Evolutionary conservation across 1,140 invertebrate species (phyloP), one percentile per base, ranked within the genome.

Genomic region (Lordiphosa stackelbergi): DNA sequence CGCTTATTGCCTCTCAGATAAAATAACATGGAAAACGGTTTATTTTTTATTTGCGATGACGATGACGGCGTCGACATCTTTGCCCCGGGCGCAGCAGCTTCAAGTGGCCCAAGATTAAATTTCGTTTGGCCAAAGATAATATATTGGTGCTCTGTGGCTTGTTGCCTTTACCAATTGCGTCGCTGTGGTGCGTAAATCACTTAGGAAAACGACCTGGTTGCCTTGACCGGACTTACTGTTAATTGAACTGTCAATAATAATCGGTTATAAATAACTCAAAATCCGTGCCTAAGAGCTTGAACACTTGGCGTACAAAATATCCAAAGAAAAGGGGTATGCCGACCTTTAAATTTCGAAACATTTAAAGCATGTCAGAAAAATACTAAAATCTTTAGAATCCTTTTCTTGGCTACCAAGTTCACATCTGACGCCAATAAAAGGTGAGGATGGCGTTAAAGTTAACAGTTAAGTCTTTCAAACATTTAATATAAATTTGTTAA

Each of bases 221-320:
- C 24, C 36, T 38, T 24, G 34, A 51, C 36, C 53, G 13, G 19
- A 6, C 9, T 12, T 13, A 55, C 28, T 55, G 35, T 38, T 55
- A 55, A 55, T 55, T 55, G 42, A 55, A 47, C 53, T 55, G 53
- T 47, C 53, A 46, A 38, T 55, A 38, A 47, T 55, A 55, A 47
- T 55, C 34, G 41, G 41, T 22, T 47, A 45, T 55, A 55, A 55
- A 55, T 55, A 55, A 55, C 42, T 55, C 42, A 55, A 46, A 45
- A 45, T 16, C 40, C 24, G 8, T 45, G 13, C 12, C 19, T 8
- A 41, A 43, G 22, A 34, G 24, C 42, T 31, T 8, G 2, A 31
- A 31, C 28, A 19, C 19, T 19, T 19, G 19, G 19, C 19, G 3
- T 1, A 19, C 19, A 19, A 19, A 3, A 19, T 19, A 19, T 19